phyloP scores from a whole-genome alignment of 2,113 vertebrate genomes.

The Hippopotamus amphibius region DNA sequence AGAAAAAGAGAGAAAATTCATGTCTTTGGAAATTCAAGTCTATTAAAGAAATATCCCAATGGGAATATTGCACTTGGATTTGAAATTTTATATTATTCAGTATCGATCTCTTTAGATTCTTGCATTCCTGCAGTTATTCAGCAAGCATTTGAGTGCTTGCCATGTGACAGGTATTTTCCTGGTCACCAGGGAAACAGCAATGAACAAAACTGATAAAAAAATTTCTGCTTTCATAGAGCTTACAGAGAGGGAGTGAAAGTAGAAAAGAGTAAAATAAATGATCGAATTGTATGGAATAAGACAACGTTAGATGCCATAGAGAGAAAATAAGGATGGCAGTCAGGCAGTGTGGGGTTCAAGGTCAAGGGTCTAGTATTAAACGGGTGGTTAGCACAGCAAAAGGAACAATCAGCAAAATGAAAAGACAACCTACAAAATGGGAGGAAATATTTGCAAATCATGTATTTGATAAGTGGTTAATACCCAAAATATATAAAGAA shows the following conservation, averaged over 20 bases:
- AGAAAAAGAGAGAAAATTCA: background rate
- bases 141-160: background rate
- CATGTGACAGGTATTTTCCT: background rate
- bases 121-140: background rate
- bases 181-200: background rate
- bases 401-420: background rate
- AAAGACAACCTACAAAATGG: background rate
- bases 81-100: background rate
- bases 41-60: background rate
- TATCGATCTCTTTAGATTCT: background rate
- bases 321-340: background rate
- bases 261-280: background rate
- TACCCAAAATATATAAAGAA: background rate
- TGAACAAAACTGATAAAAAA: background rate
- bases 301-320: background rate
- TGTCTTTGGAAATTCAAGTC: background rate
- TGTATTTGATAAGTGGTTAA: background rate
- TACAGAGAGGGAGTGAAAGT: too few species aligned
- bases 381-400: background rate
- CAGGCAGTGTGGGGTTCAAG: background rate
- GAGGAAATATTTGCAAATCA: background rate
- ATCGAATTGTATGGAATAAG: background rate
- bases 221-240: background rate
- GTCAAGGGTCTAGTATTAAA: background rate
- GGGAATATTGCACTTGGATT: background rate